phyloP scores from a whole-genome alignment of 1,140 invertebrate genomes.

The Archivesica marissinica region DNA sequence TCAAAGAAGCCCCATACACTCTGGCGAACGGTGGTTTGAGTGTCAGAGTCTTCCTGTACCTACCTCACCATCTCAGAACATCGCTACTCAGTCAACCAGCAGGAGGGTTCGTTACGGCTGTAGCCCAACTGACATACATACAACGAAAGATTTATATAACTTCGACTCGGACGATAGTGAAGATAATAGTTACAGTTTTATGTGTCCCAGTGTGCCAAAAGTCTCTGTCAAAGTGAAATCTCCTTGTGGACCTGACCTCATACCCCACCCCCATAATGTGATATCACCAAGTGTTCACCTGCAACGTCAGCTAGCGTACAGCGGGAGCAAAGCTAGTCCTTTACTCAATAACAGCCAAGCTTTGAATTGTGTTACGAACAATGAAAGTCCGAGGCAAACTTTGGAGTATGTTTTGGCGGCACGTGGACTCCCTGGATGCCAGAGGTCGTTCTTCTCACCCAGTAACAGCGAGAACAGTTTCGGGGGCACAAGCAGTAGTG shows the following conservation, averaged over 20 bases:
- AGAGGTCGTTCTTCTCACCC: constrained; percentile 80
- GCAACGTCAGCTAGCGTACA: constrained; percentile 46
- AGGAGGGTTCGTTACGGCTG: constrained; percentile 3
- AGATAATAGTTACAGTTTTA: constrained; percentile 59
- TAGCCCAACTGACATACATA: constrained; percentile 26
- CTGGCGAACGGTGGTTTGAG: constrained; percentile 54
- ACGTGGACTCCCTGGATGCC: constrained; percentile 51
- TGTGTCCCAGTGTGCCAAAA: constrained; percentile 60
- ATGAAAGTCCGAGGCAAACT: constrained; percentile 45
- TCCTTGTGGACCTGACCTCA: constrained; percentile 17
- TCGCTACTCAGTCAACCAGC: constrained; percentile 5
- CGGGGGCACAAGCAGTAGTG: constrained; percentile 77
- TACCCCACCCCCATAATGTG: constrained; percentile 52
- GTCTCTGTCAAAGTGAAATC: constrained; percentile 41
- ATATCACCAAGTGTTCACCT: constrained; percentile 61
- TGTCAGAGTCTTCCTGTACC: constrained; percentile 14
- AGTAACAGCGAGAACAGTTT: constrained; percentile 77
- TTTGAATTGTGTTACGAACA: constrained; percentile 30
- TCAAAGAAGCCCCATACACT: constrained; percentile 48
- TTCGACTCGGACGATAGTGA: constrained; percentile 63
- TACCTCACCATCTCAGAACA: constrained; percentile 15
- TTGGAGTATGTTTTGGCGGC: constrained; percentile 32
- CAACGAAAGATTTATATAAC: constrained; percentile 58
- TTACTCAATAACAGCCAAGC: constrained; percentile 60
- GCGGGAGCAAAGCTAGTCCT: constrained; percentile 55